Evolutionary conservation across 2,113 vertebrate species (phyloP), one percentile per base, ranked within the genome.

Genomic region (Pterocles burchelli): DNA sequence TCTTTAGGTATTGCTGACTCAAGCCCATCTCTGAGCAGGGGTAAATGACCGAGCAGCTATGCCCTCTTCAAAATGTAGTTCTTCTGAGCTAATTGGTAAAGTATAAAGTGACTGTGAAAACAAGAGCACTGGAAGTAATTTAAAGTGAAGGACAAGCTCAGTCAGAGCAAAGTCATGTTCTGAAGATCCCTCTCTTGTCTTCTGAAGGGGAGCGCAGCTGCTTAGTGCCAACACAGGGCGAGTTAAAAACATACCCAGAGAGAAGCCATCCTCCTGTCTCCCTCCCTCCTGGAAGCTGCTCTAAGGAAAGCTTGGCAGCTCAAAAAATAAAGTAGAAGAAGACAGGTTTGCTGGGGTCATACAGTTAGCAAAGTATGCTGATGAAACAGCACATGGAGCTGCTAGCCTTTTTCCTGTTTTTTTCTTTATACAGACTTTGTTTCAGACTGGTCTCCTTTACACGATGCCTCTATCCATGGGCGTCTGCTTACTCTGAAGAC

Each of bases 371-470:
- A 58, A 80, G 4, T 52, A 34, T 7, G 26, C 43, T 38, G 46
- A 34, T 75, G 33, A 87, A 80, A 22, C 28, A 36, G 29, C 55
- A 21, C 58, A 36, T 1, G 4, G 55, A 82, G 45, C 5, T 74
- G 66, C 88, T 93, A 89, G 79, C 24, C 11, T 33, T 46, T 51
- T 59, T 31, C 28, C 16, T 91, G 21, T 88, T 72, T 91, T 58
- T 96, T 18, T 92, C 58, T 96, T 91, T 62, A 14, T 48, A 33
- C 90, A 98, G 98, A 98, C 81, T 70, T 94, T 54, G 92, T 98
- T 76, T 98, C 99, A 12, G 99, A 99, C 76, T 99, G 99, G 99
- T 98, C 99, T 94, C 98, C 98, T 13, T 45, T 99, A 83, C 99
- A 99, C 0, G 98, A 99, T 68, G 99, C 99, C 62, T 98, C 99